phyloP scores from a whole-genome alignment of 2,797 vertebrate species.

The Cuniculus paca region DNA sequence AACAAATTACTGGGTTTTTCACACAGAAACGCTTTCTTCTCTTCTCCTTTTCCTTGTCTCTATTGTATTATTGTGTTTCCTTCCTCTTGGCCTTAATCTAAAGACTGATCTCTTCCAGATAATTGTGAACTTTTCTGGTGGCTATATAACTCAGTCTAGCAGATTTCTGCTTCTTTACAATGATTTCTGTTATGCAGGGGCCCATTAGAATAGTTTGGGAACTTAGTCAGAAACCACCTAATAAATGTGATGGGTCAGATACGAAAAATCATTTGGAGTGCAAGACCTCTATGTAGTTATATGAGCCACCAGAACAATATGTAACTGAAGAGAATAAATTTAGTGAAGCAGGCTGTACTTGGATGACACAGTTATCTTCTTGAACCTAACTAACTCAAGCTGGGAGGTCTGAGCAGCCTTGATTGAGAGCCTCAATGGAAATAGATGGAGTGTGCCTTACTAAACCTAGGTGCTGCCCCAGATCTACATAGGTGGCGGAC shows the following conservation, averaged over 20 bases:
- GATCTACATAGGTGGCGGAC: background rate
- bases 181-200: conserved; percentile 79
- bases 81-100: background rate
- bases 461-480: background rate
- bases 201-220: conserved; percentile 84
- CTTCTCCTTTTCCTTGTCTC: background rate
- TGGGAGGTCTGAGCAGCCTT: conserved; percentile 10
- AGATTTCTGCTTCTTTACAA: conserved; percentile 79
- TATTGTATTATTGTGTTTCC: conserved; percentile 15
- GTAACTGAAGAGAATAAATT: conserved; percentile 80
- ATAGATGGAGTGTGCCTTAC: background rate
- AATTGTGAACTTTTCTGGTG: conserved; percentile 28
- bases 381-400: conserved; percentile 42
- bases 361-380: conserved; percentile 65
- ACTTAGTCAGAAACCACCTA: conserved; percentile 84
- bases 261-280: conserved; percentile 80
- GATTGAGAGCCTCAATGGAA: background rate
- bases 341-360: conserved; percentile 52
- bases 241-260: conserved; percentile 82
- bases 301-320: conserved; percentile 78
- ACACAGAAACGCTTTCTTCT: background rate
- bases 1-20: background rate
- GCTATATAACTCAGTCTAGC: conserved; percentile 73
- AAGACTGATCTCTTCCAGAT: conserved; percentile 25
- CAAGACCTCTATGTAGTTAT: conserved; percentile 74